Evolutionary conservation across 2,113 vertebrate species (phyloP), one percentile per base, ranked within the genome.

Genomic region (Rhinichthys klamathensis): DNA sequence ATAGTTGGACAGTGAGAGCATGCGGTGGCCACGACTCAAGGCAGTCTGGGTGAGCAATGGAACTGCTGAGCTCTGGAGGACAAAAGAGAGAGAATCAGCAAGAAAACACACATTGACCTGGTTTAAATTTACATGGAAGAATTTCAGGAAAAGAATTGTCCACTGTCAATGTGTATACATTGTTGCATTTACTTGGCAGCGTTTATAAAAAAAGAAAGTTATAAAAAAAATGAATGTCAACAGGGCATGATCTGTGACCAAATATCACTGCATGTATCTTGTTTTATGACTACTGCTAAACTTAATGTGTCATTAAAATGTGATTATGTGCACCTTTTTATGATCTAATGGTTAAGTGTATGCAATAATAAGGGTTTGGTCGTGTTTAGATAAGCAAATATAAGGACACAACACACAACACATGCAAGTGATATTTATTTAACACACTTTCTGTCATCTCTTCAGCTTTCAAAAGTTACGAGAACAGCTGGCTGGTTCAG

Each of bases 1-100:
- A 94, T 94, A 91, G 85, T 94, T 94, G 89, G 88, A 93, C 89
- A 91, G 89, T 93, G 93, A 86, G 92, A 95, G 90, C 65, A 88
- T 89, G 86, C 88, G 91, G 92, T 93, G 94, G 92, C 90, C 87
- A 83, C 60, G 84, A 93, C 90, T 92, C 93, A 95, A 93, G 91
- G 87, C 93, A 94, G 92, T 93, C 86, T 91, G 86, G 84, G 91
- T 69, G 84, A 88, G 74, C 89, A 93, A 90, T 90, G 87, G 88
- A 93, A 93, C 92, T 84, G 81, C 77, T 85, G 90, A 86, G 75
- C 81, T 73, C 70, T 80, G 18, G 51, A 86, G 83, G 86, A 38
- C 1, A 87, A 75, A 86, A 88, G 84, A 83, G 86, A 84, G 73
- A 85, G 73, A 86, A 91, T 90, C 84, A 86, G 84, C 85, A 73